Evolutionary conservation across 2,888 invertebrate species (phyloP).

Genomic region (Tineola bisselliella): DNA sequence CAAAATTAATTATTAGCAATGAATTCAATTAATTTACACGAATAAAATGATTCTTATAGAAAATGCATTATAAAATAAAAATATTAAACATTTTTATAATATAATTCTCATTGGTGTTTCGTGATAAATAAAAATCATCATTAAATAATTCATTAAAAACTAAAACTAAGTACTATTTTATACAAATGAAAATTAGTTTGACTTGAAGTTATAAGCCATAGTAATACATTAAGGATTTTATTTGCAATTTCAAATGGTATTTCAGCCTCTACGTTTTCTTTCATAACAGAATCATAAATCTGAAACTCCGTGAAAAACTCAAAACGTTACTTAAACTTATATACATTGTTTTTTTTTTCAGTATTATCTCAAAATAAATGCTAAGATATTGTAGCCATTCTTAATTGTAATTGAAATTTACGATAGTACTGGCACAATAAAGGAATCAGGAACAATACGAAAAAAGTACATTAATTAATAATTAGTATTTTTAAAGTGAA

Average conservation of each 20-base stretch:
- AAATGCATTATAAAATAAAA: not conserved
- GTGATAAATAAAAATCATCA: not conserved
- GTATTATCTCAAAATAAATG: too few species aligned
- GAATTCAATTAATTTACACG: not conserved
- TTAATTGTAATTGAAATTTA: not conserved
- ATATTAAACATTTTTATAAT: not conserved
- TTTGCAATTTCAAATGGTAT: too few species aligned
- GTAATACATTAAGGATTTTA: not conserved
- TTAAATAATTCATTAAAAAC: not conserved
- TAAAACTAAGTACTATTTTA: not conserved
- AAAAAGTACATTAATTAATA: not conserved
- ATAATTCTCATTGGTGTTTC: conserved; percentile 5
- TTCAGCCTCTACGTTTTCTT: too few species aligned
- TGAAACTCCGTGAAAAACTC: too few species aligned
- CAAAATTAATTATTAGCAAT: not conserved
- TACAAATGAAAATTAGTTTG: not conserved
- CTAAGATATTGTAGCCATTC: too few species aligned
- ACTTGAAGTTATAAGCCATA: not conserved
- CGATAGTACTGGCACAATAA: not conserved
- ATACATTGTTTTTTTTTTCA: too few species aligned
- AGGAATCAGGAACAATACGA: not conserved
- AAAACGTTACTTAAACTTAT: too few species aligned
- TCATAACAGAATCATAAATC: too few species aligned
- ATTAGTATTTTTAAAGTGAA: not conserved
- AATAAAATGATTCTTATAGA: not conserved